Conservation (phyloP, 2,113 vertebrate genomes). For the Nanger granti region DNA sequence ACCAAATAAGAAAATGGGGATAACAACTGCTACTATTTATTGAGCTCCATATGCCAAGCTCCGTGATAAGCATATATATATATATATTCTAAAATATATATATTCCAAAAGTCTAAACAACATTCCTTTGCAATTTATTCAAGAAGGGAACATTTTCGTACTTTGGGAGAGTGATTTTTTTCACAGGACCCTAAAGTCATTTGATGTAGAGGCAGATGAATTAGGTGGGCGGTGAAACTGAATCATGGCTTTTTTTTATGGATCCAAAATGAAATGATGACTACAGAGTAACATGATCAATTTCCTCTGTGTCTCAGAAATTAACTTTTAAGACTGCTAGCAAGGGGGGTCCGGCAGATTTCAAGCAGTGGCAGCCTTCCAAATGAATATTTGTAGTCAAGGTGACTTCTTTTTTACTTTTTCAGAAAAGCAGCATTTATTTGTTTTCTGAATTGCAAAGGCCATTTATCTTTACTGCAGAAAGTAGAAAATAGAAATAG, state of each 20-base stretch:
- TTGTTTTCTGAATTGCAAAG: constrained; percentile 39
- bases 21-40: constrained; percentile 63
- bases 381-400: constrained; percentile 15
- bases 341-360: not conserved
- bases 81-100: not conserved
- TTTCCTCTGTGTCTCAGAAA: constrained; percentile 25
- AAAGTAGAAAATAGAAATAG: constrained; percentile 25
- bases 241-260: constrained; percentile 32
- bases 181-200: not conserved
- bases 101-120: not conserved
- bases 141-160: not conserved
- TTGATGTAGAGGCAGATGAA: constrained; percentile 5
- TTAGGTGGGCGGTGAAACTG: not conserved
- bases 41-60: constrained; percentile 48
- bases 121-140: not conserved
- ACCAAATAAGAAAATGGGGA: constrained; percentile 56
- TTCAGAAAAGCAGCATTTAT: not conserved
- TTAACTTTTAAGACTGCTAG: not conserved
- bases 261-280: constrained; percentile 25
- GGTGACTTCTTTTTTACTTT: not conserved
- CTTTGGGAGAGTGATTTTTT: constrained; percentile 16
- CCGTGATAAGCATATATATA: not conserved
- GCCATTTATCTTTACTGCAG: not conserved
- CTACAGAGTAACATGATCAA: not conserved
- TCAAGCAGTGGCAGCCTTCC: not conserved